Base-by-base conservation (phyloP, 1,140 invertebrate species). In the Cepaea nemoralis region DNA sequence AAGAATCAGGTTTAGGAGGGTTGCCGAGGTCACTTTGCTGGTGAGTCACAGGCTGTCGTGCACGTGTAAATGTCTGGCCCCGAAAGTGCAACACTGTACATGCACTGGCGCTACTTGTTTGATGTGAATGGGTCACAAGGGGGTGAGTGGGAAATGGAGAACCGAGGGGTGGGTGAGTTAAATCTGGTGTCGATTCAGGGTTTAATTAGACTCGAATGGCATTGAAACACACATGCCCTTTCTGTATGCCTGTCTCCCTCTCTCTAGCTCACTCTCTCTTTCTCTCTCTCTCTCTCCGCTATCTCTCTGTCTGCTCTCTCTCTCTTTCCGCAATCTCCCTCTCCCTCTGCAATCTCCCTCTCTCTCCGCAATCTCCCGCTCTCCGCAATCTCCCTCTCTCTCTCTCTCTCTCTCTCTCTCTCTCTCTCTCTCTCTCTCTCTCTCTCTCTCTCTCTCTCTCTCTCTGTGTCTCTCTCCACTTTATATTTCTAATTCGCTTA, bases 381-480 rank as follows among this genome's bases (percentile, higher is more conserved):
- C 19, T 19, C 19, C 45, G 8, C 45, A 12, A 8, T 48, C 63
- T n/a, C 63, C 27, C 63, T 67, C 63, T 67, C 63, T 67, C 24
- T 67, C 63, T 67, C 63, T 67, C 63, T 67, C 24, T n/a, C 24
- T 67, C 63, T 12, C 63, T n/a, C 24, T 67, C 63, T 67, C 24
- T 67, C 45, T 48, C 45, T 48, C 45, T 12, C 45, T 48, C 45
- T 48, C 45, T 48, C 45, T 19, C 45, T 48, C 45, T 12, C 8
- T 48, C 45, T 48, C 45, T 48, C 45, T 19, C 45, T 48, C 45
- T 19, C 45, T 19, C 63, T 67, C 63, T 67, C 63, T 67, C 63
- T 67, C 63, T 67, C n/a, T n/a, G 8, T 67, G 8, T 12, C n/a
- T n/a, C n/a, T 67, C n/a, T n/a, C n/a, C n/a, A n/a, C n/a, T n/a